Evolutionary conservation across 2,797 vertebrate genomes (phyloP).

Genomic region (Anniella stebbinsi): DNA sequence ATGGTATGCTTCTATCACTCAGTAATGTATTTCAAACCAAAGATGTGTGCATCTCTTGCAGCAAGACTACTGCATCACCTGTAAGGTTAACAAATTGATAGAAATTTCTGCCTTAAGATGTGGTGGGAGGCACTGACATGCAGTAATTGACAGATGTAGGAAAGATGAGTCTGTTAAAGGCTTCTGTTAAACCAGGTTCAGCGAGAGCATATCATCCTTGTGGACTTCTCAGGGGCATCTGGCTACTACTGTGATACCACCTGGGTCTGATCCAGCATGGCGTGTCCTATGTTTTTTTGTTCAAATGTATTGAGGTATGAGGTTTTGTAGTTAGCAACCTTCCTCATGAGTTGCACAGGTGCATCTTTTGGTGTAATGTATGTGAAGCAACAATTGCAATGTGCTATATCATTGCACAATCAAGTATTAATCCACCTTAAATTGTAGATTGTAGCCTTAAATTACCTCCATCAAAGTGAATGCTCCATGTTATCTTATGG

Average conservation of each 20-base stretch:
- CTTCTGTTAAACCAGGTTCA: too few relatives aligned
- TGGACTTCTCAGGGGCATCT: background rate
- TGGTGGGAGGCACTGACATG: background rate
- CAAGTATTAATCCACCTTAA: background rate
- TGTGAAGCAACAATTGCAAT: background rate
- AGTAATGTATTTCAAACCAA: background rate
- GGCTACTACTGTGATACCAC: background rate
- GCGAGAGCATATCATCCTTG: background rate
- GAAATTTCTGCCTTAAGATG: background rate
- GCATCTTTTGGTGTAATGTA: background rate
- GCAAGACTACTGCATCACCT: background rate
- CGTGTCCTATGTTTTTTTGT: background rate
- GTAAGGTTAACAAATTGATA: background rate
- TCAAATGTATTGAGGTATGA: background rate
- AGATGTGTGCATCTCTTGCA: background rate
- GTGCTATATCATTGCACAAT: background rate
- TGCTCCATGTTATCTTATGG: constrained; percentile 20
- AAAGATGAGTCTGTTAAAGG: too few relatives aligned
- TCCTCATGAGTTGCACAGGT: background rate
- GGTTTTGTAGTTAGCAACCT: background rate
- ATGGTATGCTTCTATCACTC: background rate
- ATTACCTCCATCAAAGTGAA: background rate
- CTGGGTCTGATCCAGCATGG: background rate
- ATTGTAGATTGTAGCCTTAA: background rate
- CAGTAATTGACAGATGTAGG: too few relatives aligned